Base-by-base conservation (phyloP, 23 tunicate genomes). In the Trididemnum miniatum region DNA sequence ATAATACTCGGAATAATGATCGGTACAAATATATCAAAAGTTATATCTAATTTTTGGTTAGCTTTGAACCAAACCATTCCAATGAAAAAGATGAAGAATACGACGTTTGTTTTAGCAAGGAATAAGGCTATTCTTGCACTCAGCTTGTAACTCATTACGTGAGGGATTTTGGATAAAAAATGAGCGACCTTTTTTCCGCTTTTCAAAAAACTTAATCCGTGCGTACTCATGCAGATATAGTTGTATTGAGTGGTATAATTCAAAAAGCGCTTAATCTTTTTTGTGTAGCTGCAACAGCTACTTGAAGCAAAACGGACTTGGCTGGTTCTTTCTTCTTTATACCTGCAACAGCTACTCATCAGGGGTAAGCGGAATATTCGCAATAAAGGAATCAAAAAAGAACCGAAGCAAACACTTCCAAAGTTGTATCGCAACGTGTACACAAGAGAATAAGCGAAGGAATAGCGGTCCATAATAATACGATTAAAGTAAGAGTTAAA, bases 111-210 rank as follows among this genome's bases (percentile, higher is more conserved):
- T 25, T 71, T 71, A 2, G n/a, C 44, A 25, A 71, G 22, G n/a
- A 35, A 33, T 7, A 71, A 4, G 7, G 44, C 18, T 25, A 12
- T 7, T 5, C n/a, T n/a, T 7, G n/a, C 44, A 5, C 22, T 25
- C 28, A 29, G 12, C 37, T 35, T 71, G 9, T 12, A 4, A 4
- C 76, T 9, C 39, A 29, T 2, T 5, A 33, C 2, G 76, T 71
- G 76, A 31, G 44, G 39, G 9, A 71, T 28, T 40, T 49, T 74
- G 59, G 31, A 5, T 7, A 39, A 4, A 24, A 38, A 39, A 20
- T 24, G 9, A 31, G 32, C 79, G 32, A 59, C 4, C 29, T 49
- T 40, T 49, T 49, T 74, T 49, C 79, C 79, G 31, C 79, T 49
- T 49, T 74, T 9, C 32, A 3, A 39, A 74, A 74, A 74, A 49